These are phyloP conservation scores for Apotomis betuletana DNA, from an alignment of 2,888 invertebrate genomes.

Conservation along the genomic window DNA sequence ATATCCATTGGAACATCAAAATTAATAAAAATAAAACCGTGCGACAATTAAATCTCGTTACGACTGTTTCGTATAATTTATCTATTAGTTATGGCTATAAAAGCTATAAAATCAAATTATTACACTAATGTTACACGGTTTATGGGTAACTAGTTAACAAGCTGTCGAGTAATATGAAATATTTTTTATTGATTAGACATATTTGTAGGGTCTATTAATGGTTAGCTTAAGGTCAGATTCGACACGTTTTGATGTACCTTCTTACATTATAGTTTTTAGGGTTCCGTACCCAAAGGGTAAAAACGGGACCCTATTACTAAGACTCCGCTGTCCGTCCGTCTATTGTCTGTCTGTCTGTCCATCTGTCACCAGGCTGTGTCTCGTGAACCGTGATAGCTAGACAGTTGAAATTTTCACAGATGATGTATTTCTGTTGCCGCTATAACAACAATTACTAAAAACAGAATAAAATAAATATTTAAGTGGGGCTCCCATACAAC, in stretches of 20 bases:
- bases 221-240: conserved; percentile 7
- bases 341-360: too few species aligned
- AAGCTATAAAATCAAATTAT: conserved; percentile 41
- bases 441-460: too few species aligned
- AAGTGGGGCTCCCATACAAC: too few species aligned
- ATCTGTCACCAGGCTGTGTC: too few species aligned
- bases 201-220: conserved; percentile 11
- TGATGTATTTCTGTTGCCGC: too few species aligned
- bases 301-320: too few species aligned
- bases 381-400: too few species aligned
- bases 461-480: too few species aligned
- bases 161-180: conserved; percentile 8
- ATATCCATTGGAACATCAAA: background rate
- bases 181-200: conserved; percentile 4
- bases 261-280: conserved; percentile 2
- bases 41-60: conserved; percentile 25
- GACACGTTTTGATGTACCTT: conserved; percentile 6
- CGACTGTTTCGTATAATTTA: conserved; percentile 58
- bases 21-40: background rate
- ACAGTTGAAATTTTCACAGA: too few species aligned
- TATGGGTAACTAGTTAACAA: conserved; percentile 31
- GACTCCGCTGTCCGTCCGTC: too few species aligned
- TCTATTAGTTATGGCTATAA: conserved; percentile 54
- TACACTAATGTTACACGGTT: conserved; percentile 27
- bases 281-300: too few species aligned